phyloP scores from a whole-genome alignment of 1,140 invertebrate species.

The Hestina assimilis region DNA sequence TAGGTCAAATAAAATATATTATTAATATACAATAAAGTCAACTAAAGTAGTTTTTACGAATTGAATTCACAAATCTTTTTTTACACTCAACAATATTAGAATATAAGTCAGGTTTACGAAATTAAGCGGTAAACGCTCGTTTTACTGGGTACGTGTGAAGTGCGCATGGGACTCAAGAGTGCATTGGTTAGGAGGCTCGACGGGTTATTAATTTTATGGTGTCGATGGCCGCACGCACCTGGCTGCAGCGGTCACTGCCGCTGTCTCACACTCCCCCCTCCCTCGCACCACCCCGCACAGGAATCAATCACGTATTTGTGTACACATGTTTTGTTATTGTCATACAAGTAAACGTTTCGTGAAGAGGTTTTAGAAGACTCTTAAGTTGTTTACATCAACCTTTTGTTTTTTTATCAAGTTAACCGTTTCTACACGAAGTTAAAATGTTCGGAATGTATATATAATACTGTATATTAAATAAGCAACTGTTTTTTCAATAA shows the following conservation, averaged over 20 bases:
- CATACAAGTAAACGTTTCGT: constrained; percentile 26
- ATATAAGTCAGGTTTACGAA: neutral
- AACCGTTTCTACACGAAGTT: neutral
- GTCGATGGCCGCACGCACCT: constrained; percentile 75
- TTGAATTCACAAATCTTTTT: no score
- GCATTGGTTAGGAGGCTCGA: constrained; percentile 71
- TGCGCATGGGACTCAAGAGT: constrained; percentile 59
- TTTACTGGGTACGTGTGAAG: constrained; percentile 41
- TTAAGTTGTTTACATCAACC: constrained; percentile 7
- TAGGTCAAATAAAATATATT: no score
- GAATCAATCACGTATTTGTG: constrained; percentile 64
- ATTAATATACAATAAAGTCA: no score
- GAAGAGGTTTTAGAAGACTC: constrained; percentile 13
- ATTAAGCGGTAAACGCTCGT: constrained; percentile 10
- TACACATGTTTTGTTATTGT: constrained; percentile 42
- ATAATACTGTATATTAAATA: no score
- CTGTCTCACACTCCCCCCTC: constrained; percentile 37
- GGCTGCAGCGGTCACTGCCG: constrained; percentile 70
- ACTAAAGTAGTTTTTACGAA: no score
- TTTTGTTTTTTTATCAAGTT: neutral
- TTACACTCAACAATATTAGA: neutral
- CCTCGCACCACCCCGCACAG: constrained; percentile 27
- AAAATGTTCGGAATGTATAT: neutral
- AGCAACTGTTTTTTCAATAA: no score
- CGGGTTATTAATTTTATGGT: constrained; percentile 77